Conservation (phyloP, 2,113 vertebrate species). For the Phalacrocorax pelagicus region DNA sequence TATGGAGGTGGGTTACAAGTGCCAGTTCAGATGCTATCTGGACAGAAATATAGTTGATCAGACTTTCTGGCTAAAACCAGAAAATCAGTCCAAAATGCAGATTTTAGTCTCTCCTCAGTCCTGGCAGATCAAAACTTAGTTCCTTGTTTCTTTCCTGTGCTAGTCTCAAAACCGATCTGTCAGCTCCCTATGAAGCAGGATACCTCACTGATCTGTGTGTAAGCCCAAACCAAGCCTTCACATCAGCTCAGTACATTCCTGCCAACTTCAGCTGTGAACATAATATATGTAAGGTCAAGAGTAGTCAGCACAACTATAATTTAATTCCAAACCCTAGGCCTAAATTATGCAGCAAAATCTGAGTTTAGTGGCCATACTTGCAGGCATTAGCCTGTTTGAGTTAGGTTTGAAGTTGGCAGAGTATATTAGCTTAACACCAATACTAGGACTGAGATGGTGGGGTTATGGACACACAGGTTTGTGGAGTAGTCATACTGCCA, state of each 20-base stretch:
- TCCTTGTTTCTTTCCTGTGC: not conserved
- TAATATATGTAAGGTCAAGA: not conserved
- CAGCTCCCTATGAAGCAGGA: not conserved
- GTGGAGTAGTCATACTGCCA: not conserved
- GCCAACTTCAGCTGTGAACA: not conserved
- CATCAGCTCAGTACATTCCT: not conserved
- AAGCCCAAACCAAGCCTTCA: not conserved
- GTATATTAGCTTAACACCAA: not conserved
- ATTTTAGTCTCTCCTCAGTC: not conserved
- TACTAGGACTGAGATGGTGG: not conserved
- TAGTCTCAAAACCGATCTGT: not conserved
- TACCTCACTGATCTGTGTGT: not conserved
- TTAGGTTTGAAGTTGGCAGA: not conserved
- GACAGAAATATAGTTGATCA: not conserved
- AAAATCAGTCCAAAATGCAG: not conserved
- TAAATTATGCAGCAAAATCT: not conserved
- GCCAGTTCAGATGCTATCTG: not conserved
- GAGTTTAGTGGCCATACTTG: not conserved
- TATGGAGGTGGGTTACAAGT: not conserved
- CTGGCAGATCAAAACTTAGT: not conserved
- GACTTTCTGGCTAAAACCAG: not conserved
- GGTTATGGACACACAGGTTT: not conserved
- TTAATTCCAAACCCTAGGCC: not conserved
- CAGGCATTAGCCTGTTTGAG: not conserved
- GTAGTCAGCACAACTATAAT: not conserved